Evolutionary conservation across 2,888 invertebrate genomes (phyloP), one percentile per base, ranked within the genome.

Genomic region (Choreutis nemorana): DNA sequence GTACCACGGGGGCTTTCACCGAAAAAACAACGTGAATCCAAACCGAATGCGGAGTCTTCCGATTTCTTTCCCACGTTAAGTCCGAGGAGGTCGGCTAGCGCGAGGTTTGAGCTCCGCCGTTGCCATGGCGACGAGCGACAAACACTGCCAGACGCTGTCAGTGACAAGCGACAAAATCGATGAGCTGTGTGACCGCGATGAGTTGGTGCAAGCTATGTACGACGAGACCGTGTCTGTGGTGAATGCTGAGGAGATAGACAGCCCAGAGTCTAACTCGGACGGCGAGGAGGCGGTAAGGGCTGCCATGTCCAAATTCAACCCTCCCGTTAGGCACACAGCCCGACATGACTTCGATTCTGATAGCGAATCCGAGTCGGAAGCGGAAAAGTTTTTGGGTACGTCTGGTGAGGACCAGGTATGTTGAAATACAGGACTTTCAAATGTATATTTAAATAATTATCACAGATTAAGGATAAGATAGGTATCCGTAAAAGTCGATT

Each of bases 211-310:
- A 45, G 67, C 57, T 31, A 81, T 82, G 79, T 83, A 81, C 49
- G 85, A 85, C 64, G 85, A 85, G 52, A 81, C 79, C 2, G 81
- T 84, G 26, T 73, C 78, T 31, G 83, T 83, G 24, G 59, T 72
- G 30, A 78, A 83, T 41, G 81, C 82, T 1, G 73, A 71, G 41
- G 85, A 85, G 39, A 79, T 83, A 20, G 79, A 81, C 4, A 85
- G 83, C 40, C 75, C 80, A 0, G 56, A 62, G 3, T 47, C 51
- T 8, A 61, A 62, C 27, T 54, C 58, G 10, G 72, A 66, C 34
- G 64, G 59, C 33, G 71, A 59, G 32, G 46, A 59, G 31, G 58
- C 57, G 21, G 52, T 63, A 8, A 48, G 52, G 33, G 55, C 61
- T 1, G 63, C 56, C 9, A 78, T 77, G 77, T 58, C 71, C 1